phyloP scores from a whole-genome alignment of 2,113 vertebrate species.

The Tetraodon nigroviridis region DNA sequence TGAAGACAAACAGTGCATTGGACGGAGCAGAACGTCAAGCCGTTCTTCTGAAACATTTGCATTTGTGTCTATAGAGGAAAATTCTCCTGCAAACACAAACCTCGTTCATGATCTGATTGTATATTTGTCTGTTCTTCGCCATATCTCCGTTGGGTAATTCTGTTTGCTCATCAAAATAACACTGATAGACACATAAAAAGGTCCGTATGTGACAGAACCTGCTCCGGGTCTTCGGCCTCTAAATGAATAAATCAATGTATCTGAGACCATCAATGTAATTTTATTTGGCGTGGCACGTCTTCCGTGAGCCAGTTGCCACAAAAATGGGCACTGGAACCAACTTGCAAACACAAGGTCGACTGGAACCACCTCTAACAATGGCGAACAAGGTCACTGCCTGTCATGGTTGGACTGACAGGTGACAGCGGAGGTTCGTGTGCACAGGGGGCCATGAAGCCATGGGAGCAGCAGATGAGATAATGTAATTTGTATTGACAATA shows the following conservation, averaged over 20 bases:
- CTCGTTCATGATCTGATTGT: no score
- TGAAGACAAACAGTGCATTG: slow-evolving; percentile 1
- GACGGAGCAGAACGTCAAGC: not conserved
- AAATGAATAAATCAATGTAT: slow-evolving; percentile 55
- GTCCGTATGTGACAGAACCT: not conserved
- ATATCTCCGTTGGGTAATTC: no score
- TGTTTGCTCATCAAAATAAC: no score
- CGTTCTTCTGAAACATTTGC: not conserved
- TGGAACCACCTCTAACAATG: slow-evolving; percentile 56
- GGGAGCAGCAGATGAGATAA: slow-evolving; percentile 46
- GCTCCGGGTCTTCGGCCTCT: not conserved
- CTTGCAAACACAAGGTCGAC: slow-evolving; percentile 62
- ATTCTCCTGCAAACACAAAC: not conserved
- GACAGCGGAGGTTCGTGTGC: slow-evolving; percentile 57
- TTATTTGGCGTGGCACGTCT: slow-evolving; percentile 55
- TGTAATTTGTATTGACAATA: slow-evolving; percentile 59
- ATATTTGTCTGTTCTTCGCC: no score
- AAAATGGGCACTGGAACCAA: slow-evolving; percentile 52
- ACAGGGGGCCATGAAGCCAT: slow-evolving; percentile 10
- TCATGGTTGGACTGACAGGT: slow-evolving; percentile 69
- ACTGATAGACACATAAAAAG: not conserved
- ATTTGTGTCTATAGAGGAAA: not conserved
- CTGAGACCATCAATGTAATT: slow-evolving; percentile 52
- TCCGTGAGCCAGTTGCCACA: slow-evolving; percentile 44
- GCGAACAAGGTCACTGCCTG: slow-evolving; percentile 63